Conservation (phyloP, 2,888 invertebrate species). For the Hoplodrina blanda region DNA sequence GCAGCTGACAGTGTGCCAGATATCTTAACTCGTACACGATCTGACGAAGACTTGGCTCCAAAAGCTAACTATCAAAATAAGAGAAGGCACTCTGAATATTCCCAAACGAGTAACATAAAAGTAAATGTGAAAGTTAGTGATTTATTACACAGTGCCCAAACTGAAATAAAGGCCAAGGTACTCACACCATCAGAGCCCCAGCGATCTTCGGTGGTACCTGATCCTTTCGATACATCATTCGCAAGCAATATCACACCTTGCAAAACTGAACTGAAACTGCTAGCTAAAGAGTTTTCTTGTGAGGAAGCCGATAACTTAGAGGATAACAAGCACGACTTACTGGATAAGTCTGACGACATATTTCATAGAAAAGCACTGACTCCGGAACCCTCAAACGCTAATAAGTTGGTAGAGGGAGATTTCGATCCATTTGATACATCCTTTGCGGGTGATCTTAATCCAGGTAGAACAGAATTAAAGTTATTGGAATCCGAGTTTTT, state of each 20-base stretch:
- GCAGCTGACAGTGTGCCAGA: slow-evolving; percentile 93
- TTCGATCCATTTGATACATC: slow-evolving; percentile 97
- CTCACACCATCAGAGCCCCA: slow-evolving; percentile 88
- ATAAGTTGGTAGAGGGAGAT: slow-evolving; percentile 78
- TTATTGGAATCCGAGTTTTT: slow-evolving; percentile 94
- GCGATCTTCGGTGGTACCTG: slow-evolving; percentile 87
- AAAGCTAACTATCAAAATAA: slow-evolving; percentile 82
- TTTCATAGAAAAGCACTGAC: slow-evolving; percentile 94
- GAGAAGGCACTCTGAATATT: slow-evolving; percentile 89
- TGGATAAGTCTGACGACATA: slow-evolving; percentile 88
- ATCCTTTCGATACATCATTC: slow-evolving; percentile 97
- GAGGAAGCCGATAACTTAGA: slow-evolving; percentile 76
- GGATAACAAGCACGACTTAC: slow-evolving; percentile 83
- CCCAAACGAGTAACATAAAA: slow-evolving; percentile 72
- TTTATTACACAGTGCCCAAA: slow-evolving; percentile 79
- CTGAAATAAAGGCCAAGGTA: slow-evolving; percentile 90
- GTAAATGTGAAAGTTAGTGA: slow-evolving; percentile 77
- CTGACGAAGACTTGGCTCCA: slow-evolving; percentile 92
- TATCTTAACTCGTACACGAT: slow-evolving; percentile 90
- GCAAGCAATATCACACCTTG: slow-evolving; percentile 94
- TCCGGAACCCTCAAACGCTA: slow-evolving; percentile 89
- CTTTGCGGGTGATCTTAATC: slow-evolving; percentile 93
- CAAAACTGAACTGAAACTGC: slow-evolving; percentile 94
- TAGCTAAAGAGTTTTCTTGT: slow-evolving; percentile 94
- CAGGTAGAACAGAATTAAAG: slow-evolving; percentile 94